phyloP scores from a whole-genome alignment of 2,888 invertebrate genomes.

The Nemotelus nigrinus region DNA sequence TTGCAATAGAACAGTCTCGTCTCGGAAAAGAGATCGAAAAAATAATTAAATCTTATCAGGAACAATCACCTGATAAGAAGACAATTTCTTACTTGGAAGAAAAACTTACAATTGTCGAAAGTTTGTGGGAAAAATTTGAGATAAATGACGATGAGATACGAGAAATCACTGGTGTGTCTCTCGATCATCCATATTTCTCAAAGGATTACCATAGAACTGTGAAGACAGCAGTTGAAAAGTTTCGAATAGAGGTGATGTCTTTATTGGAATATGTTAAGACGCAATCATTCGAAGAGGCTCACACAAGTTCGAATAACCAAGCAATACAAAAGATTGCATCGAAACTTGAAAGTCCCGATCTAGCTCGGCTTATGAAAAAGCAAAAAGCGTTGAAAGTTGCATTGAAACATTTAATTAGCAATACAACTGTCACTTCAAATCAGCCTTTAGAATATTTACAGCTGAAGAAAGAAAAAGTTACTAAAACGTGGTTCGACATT shows the following conservation, averaged over 20 bases:
- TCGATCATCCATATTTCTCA: slow-evolving; percentile 1
- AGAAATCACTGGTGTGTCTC: neutral
- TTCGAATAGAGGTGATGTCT: neutral
- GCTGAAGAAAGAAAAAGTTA: neutral
- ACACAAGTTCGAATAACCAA: neutral
- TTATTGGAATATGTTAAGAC: neutral
- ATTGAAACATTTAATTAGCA: neutral
- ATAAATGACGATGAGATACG: neutral
- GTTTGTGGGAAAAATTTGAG: neutral
- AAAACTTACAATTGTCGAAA: neutral
- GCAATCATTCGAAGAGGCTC: neutral
- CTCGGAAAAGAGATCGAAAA: slow-evolving; percentile 10
- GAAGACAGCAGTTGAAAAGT: neutral
- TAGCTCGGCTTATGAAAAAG: neutral
- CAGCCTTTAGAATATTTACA: neutral
- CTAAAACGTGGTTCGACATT: neutral
- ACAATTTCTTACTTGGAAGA: slow-evolving; percentile 1
- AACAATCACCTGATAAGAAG: slow-evolving; percentile 4
- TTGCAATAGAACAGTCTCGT: neutral
- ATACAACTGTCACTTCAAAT: neutral
- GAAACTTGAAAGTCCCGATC: neutral
- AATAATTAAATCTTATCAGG: neutral
- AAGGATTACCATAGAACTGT: slow-evolving; percentile 5
- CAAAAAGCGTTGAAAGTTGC: neutral
- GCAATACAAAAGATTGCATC: too few relatives aligned